phyloP scores from a whole-genome alignment of 2,113 vertebrate genomes.

The Fregetta grallaria region DNA sequence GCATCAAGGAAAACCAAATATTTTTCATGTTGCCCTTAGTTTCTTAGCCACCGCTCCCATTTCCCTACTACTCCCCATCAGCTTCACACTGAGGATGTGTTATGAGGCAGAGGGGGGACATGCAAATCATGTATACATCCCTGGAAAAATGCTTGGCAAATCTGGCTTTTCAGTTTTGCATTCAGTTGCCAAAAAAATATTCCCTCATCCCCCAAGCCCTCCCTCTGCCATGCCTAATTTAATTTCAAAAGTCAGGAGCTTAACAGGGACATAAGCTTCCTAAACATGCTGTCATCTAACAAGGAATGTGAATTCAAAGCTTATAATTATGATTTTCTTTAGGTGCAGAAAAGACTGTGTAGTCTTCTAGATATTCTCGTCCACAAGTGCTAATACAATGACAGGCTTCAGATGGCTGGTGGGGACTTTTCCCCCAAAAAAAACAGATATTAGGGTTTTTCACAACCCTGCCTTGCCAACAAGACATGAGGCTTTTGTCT shows the following conservation, averaged over 20 bases:
- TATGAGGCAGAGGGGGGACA: slow-evolving; percentile 28
- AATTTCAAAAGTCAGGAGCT: slow-evolving; percentile 63
- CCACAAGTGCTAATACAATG: background rate
- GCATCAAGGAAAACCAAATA: background rate
- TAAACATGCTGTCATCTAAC: slow-evolving; percentile 37
- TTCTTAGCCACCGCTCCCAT: background rate
- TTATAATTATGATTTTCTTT: slow-evolving; percentile 40
- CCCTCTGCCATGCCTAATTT: slow-evolving; percentile 58
- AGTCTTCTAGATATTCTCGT: background rate
- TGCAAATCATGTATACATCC: slow-evolving; percentile 41
- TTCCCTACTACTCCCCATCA: background rate
- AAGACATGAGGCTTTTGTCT: slow-evolving; percentile 29
- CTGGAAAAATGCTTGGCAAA: slow-evolving; percentile 61
- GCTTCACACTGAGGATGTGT: slow-evolving; percentile 14
- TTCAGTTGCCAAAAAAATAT: slow-evolving; percentile 66
- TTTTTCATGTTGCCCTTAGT: background rate
- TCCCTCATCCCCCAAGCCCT: slow-evolving; percentile 35
- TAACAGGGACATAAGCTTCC: slow-evolving; percentile 56
- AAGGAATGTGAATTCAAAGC: slow-evolving; percentile 18
- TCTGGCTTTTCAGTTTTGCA: slow-evolving; percentile 48
- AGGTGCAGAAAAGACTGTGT: background rate
- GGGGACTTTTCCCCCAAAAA: background rate
- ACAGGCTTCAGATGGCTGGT: background rate
- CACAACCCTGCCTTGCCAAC: background rate
- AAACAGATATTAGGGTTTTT: background rate